Percentiles rank a stretch among this genome's conserved stretches.
Conservation (phyloP, 2,888 invertebrate species). For the Acleris cristana region DNA sequence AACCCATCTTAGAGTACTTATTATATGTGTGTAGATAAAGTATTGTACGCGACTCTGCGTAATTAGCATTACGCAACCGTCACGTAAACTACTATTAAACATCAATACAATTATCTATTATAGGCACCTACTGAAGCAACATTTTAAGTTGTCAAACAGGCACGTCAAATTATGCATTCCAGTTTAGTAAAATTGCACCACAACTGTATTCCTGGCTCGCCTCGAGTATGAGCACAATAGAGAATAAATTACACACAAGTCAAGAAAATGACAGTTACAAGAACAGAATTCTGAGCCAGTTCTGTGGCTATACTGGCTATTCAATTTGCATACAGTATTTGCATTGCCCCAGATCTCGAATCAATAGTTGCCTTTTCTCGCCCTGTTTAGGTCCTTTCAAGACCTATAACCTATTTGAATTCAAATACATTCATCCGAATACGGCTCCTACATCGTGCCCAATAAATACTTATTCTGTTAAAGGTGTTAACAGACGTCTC, state of each 20-base stretch:
- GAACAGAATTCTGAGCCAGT: background rate
- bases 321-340: conserved; percentile 8
- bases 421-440: conserved; percentile 18
- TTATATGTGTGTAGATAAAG: no score
- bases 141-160: no score
- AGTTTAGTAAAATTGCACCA: no score
- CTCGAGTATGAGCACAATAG: background rate
- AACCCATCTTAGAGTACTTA: no score
- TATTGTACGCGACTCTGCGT: no score
- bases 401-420: conserved; percentile 8
- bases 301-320: conserved; percentile 1
- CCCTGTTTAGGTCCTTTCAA: conserved; percentile 8
- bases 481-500: conserved; percentile 55
- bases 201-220: no score
- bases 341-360: conserved; percentile 5
- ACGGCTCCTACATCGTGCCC: conserved; percentile 39
- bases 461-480: conserved; percentile 47
- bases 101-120: no score
- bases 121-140: no score
- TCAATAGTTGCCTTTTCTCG: conserved; percentile 6
- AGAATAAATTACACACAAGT: background rate
- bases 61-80: no score
- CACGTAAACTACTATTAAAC: no score
- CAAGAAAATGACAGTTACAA: conserved; percentile 1
- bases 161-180: no score